Evolutionary conservation across 2,113 vertebrate species (phyloP).

Genomic region (Sphyrna mokarran): DNA sequence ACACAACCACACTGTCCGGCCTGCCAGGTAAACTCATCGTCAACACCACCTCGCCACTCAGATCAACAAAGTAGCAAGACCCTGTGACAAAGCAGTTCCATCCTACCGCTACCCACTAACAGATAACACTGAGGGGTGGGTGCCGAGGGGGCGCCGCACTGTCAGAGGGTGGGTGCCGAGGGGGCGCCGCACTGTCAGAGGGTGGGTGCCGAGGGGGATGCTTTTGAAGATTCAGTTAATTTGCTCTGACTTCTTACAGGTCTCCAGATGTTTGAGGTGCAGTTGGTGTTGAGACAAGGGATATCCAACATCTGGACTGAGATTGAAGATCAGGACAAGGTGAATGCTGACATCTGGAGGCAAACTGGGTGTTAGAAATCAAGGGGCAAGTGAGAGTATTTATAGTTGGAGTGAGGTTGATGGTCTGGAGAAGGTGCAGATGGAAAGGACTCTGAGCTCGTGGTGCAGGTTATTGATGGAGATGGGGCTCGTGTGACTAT

Average conservation of each 20-base stretch:
- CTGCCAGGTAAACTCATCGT: constrained; percentile 50
- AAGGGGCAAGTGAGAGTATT: too few species aligned
- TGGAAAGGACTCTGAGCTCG: too few species aligned
- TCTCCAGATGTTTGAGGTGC: constrained; percentile 52
- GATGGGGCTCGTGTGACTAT: too few species aligned
- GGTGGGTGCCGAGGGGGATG: too few species aligned
- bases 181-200: too few species aligned
- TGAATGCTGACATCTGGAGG: constrained; percentile 40
- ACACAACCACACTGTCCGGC: constrained; percentile 52
- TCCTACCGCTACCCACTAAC: background rate
- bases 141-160: background rate
- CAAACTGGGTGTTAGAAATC: too few species aligned
- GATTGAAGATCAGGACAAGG: constrained; percentile 46
- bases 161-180: background rate
- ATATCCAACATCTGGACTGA: constrained; percentile 58
- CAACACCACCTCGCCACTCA: background rate
- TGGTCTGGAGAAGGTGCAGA: too few species aligned
- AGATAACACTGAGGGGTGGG: too few species aligned
- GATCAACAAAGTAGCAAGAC: background rate
- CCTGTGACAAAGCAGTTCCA: background rate
- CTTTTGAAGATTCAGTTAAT: background rate
- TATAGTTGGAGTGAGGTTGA: too few species aligned
- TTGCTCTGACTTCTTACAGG: constrained; percentile 40
- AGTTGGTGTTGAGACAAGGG: constrained; percentile 55
- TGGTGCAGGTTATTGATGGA: too few species aligned